Evolutionary conservation across 2,888 invertebrate genomes (phyloP).

Genomic region (Pandemis cinnamomeana): DNA sequence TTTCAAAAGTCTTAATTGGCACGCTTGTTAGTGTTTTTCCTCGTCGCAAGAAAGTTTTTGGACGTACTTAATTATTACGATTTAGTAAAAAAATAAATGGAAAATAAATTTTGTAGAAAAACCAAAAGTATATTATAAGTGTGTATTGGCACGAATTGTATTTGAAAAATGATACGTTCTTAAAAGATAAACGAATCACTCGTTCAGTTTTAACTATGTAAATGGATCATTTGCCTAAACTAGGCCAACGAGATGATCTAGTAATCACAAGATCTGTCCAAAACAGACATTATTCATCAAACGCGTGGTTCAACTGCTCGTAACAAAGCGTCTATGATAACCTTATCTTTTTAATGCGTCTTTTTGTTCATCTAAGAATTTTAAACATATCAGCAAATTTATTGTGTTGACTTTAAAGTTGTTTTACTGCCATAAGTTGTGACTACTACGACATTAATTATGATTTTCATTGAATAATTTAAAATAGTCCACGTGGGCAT

Average conservation of each 20-base stretch:
- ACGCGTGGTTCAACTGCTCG: constrained; percentile 5
- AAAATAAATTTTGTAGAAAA: neutral
- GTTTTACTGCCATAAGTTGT: no score
- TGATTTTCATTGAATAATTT: no score
- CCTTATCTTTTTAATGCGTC: neutral
- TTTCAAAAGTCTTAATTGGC: neutral
- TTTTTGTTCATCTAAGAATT: neutral
- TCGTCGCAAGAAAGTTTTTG: neutral
- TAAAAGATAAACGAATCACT: neutral
- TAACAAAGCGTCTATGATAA: neutral
- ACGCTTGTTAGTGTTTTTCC: neutral
- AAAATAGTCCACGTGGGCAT: no score
- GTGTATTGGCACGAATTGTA: no score
- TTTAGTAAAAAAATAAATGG: neutral
- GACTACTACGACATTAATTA: no score
- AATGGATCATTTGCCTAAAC: constrained; percentile 14
- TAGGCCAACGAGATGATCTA: constrained; percentile 31
- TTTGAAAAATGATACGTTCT: no score
- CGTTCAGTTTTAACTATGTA: constrained; percentile 9
- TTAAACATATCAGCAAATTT: neutral
- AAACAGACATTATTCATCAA: constrained; percentile 32
- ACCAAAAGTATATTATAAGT: neutral
- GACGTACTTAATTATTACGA: neutral
- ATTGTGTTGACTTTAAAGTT: neutral
- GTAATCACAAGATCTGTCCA: constrained; percentile 39